Evolutionary conservation across 2,888 invertebrate genomes (phyloP).

Genomic region (Nomada ferruginata): DNA sequence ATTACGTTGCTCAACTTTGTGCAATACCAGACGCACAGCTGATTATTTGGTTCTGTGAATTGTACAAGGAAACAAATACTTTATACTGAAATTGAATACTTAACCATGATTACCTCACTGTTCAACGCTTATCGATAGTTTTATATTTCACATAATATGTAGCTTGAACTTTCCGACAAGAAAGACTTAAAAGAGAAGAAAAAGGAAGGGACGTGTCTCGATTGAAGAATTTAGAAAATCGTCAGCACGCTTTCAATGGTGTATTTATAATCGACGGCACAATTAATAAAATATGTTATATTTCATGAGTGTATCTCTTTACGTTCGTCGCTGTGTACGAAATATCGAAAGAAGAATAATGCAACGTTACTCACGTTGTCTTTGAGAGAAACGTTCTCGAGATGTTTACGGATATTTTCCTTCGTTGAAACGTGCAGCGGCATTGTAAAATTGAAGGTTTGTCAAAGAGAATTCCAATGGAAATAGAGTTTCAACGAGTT

Average conservation of each 20-base stretch:
- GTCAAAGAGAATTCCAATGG: not conserved
- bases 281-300: no score
- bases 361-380: slow-evolving; percentile 73
- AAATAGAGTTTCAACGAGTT: not conserved
- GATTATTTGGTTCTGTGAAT: not conserved
- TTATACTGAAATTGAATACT: not conserved
- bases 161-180: no score
- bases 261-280: no score
- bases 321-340: not conserved
- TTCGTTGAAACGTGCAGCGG: slow-evolving; percentile 79
- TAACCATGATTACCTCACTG: not conserved
- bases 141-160: no score
- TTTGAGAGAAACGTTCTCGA: slow-evolving; percentile 76
- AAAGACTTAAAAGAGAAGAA: no score
- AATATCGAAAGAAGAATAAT: not conserved
- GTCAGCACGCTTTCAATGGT: no score
- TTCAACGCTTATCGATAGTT: not conserved
- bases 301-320: no score
- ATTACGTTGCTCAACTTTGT: slow-evolving; percentile 16
- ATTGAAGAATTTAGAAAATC: no score
- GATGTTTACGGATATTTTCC: slow-evolving; percentile 77
- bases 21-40: not conserved
- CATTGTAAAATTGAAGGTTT: slow-evolving; percentile 59
- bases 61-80: not conserved
- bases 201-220: no score